phyloP scores from a whole-genome alignment of 2,113 vertebrate genomes.

The Psephotus haematonotus region DNA sequence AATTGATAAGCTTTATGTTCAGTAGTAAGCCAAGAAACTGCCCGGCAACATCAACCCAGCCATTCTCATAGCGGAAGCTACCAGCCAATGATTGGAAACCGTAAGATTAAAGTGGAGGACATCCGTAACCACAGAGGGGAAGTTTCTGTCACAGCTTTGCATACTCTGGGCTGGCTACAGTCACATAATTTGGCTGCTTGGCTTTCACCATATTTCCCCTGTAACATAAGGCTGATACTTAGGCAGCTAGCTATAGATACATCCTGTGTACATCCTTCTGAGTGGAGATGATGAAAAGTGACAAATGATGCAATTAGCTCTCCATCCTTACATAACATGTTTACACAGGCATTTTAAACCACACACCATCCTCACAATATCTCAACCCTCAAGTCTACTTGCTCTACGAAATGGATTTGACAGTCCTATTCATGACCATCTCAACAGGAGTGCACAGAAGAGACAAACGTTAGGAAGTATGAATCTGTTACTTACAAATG shows the following conservation, averaged over 20 bases:
- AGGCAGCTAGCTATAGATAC: neutral
- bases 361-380: constrained; percentile 17
- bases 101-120: neutral
- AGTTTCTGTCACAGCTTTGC: neutral
- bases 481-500: constrained; percentile 65
- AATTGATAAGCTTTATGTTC: neutral
- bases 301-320: constrained; percentile 48
- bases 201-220: neutral
- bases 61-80: neutral
- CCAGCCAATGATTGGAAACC: neutral
- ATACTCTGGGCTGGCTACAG: neutral
- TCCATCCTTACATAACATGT: constrained; percentile 57
- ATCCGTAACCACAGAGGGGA: neutral
- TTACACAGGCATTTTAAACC: constrained; percentile 51
- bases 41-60: neutral
- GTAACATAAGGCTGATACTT: neutral
- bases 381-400: constrained; percentile 16
- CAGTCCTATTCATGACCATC: constrained; percentile 39
- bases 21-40: neutral
- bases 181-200: neutral
- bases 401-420: constrained; percentile 47
- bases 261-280: neutral
- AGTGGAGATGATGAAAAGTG: constrained; percentile 46
- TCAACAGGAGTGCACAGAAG: constrained; percentile 56
- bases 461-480: constrained; percentile 59